Evolutionary conservation across 2,888 invertebrate genomes (phyloP).

Genomic region (Nebria salina): DNA sequence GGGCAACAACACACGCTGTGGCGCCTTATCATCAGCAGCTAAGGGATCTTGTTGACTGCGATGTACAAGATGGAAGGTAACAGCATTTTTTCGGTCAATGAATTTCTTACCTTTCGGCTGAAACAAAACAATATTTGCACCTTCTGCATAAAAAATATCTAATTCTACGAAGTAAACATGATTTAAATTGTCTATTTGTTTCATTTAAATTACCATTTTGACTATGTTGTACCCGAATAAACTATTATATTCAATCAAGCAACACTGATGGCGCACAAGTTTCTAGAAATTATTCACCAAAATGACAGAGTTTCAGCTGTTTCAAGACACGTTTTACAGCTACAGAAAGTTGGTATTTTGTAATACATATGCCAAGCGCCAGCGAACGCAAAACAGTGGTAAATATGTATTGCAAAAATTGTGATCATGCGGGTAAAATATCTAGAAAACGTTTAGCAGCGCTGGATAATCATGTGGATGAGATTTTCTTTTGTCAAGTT

Average conservation of each 20-base stretch:
- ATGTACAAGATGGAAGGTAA: slow-evolving; percentile 92
- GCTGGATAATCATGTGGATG: too few species aligned
- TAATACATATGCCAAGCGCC: background rate
- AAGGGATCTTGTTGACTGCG: slow-evolving; percentile 95
- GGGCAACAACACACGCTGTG: slow-evolving; percentile 85
- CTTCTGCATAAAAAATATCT: background rate
- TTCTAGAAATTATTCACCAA: background rate
- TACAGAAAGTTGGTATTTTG: slow-evolving; percentile 6
- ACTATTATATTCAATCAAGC: background rate
- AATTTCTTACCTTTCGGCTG: slow-evolving; percentile 81
- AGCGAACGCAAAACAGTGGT: background rate
- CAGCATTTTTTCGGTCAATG: slow-evolving; percentile 90
- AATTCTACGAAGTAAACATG: background rate
- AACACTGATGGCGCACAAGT: background rate
- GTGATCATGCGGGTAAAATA: background rate
- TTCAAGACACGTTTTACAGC: background rate
- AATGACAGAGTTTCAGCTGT: background rate
- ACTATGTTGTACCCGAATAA: background rate
- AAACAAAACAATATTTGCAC: slow-evolving; percentile 34
- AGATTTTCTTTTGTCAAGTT: background rate
- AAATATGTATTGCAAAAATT: background rate
- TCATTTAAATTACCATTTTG: slow-evolving; percentile 8
- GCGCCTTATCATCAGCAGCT: slow-evolving; percentile 86
- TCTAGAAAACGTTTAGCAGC: background rate
- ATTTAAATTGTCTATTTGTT: background rate